These are phyloP conservation scores for Sebastes oblongus DNA, from an alignment of 2,797 vertebrate species.

Conservation along the genomic window DNA sequence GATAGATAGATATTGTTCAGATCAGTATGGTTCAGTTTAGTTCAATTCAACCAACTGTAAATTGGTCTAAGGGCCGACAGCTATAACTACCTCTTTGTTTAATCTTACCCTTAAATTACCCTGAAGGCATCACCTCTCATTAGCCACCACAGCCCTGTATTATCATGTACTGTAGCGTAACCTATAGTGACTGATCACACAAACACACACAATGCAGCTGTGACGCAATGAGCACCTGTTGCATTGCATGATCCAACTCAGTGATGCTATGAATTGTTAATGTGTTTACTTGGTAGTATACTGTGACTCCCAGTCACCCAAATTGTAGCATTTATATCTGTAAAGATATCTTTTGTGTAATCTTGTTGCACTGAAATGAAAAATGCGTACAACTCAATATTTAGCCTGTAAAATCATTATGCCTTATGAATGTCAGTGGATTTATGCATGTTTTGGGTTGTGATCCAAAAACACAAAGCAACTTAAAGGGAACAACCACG, in stretches of 20 bases:
- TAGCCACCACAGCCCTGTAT: constrained; percentile 37
- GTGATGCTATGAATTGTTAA: constrained; percentile 87
- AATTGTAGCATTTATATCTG: not conserved
- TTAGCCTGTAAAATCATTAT: not conserved
- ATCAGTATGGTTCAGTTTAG: not conserved
- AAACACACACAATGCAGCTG: constrained; percentile 62
- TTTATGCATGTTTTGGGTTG: not conserved
- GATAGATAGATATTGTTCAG: not conserved
- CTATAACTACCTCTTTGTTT: constrained; percentile 19
- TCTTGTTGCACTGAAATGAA: constrained; percentile 9
- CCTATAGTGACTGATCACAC: constrained; percentile 43
- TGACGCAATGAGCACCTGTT: constrained; percentile 87
- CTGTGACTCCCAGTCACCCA: not conserved
- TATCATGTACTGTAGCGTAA: constrained; percentile 51
- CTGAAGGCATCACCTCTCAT: constrained; percentile 42
- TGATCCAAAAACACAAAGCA: not conserved
- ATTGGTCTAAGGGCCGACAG: not conserved
- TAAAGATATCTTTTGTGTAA: not conserved
- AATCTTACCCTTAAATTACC: constrained; percentile 23
- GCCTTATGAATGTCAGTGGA: not conserved
- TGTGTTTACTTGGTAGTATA: constrained; percentile 53
- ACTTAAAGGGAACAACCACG: not conserved
- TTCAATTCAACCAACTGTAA: not conserved
- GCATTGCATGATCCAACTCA: constrained; percentile 78
- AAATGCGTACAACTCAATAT: not conserved